Evolutionary conservation across 2,888 invertebrate species (phyloP).

Genomic region (Kryphioiulus occultus): DNA sequence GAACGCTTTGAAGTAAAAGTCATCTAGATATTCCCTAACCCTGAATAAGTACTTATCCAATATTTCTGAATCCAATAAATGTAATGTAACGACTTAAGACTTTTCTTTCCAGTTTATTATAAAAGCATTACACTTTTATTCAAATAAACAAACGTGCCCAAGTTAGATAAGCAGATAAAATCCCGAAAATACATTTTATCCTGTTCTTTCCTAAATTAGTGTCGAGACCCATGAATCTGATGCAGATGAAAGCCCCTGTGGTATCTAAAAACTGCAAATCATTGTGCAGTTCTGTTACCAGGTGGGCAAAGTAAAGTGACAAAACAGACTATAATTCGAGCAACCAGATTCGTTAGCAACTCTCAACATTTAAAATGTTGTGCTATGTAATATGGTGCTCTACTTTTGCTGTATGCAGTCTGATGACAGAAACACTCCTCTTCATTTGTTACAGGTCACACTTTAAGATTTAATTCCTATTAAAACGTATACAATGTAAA

Average conservation of each 20-base stretch:
- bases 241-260: background rate
- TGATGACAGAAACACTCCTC: background rate
- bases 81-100: background rate
- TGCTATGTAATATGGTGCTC: background rate
- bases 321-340: background rate
- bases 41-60: background rate
- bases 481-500: background rate
- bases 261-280: background rate
- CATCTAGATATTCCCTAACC: too few species aligned
- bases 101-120: background rate
- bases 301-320: background rate
- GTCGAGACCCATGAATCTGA: background rate
- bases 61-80: too few species aligned
- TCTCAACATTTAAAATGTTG: background rate
- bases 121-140: background rate
- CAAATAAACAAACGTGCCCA: background rate
- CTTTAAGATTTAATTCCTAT: background rate
- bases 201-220: background rate
- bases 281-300: background rate
- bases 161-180: constrained; percentile 10
- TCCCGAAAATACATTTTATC: background rate
- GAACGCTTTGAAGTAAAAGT: too few species aligned
- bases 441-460: background rate
- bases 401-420: background rate
- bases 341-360: background rate